Evolutionary conservation across 2,797 vertebrate genomes (phyloP).

Genomic region (Esox lucius): DNA sequence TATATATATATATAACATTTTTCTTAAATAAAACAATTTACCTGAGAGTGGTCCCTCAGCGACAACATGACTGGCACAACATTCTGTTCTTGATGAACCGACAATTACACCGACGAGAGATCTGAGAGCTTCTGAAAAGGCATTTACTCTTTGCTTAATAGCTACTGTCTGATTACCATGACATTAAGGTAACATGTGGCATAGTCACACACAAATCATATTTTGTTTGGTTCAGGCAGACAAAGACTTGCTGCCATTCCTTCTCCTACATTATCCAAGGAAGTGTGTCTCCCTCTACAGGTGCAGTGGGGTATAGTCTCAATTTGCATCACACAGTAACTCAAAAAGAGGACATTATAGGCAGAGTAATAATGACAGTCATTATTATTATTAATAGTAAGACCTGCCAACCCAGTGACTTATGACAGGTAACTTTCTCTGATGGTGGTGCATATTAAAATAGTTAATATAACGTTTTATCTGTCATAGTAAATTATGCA

Average conservation of each 20-base stretch:
- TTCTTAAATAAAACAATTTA: not conserved
- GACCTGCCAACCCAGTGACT: conserved; percentile 38
- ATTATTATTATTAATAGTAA: conserved; percentile 58
- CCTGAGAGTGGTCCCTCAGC: not conserved
- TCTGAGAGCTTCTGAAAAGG: not conserved
- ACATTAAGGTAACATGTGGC: conserved; percentile 52
- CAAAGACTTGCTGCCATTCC: conserved; percentile 37
- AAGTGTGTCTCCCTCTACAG: conserved; percentile 77
- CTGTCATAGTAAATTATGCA: conserved; percentile 58
- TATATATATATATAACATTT: no score
- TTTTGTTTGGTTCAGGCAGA: conserved; percentile 30
- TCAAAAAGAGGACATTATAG: conserved; percentile 26
- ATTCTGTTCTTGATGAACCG: not conserved
- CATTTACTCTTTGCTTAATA: conserved; percentile 49
- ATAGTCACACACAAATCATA: conserved; percentile 51
- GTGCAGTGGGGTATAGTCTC: conserved; percentile 49
- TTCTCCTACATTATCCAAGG: conserved; percentile 47
- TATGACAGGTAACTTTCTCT: no score
- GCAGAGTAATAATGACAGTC: conserved; percentile 60
- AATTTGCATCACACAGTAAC: conserved; percentile 20
- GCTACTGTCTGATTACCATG: conserved; percentile 51
- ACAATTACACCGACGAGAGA: not conserved
- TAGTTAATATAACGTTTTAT: conserved; percentile 55
- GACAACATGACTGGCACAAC: not conserved
- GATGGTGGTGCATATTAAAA: conserved; percentile 56